These are phyloP conservation scores for Willowsia nigromaculata DNA, from an alignment of 2,888 invertebrate genomes.

Conservation along the genomic window DNA sequence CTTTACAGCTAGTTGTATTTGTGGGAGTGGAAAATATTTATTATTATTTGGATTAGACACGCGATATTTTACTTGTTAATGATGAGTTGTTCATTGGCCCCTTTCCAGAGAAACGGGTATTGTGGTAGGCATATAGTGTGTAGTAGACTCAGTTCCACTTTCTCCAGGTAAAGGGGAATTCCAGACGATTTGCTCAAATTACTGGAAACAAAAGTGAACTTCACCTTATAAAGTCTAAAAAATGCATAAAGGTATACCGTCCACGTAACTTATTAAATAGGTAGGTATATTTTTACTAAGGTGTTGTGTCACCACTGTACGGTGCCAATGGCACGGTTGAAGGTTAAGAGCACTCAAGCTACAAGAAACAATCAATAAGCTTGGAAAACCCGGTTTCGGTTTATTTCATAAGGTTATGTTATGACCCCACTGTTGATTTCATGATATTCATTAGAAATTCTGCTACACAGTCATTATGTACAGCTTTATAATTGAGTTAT, in stretches of 20 bases:
- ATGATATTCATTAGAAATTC: too few relatives aligned
- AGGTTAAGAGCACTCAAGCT: slow-evolving; percentile 53
- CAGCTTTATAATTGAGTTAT: too few relatives aligned
- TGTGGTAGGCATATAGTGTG: background rate
- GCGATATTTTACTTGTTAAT: slow-evolving; percentile 36
- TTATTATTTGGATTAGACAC: slow-evolving; percentile 15
- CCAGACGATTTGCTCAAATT: background rate
- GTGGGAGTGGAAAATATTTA: background rate
- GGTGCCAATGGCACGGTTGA: slow-evolving; percentile 65
- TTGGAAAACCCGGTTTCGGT: slow-evolving; percentile 52
- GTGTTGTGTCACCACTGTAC: background rate
- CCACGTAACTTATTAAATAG: background rate
- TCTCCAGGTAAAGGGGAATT: slow-evolving; percentile 40
- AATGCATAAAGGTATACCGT: background rate
- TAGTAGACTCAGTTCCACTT: background rate
- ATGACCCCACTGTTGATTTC: too few relatives aligned
- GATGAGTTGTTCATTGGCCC: slow-evolving; percentile 30
- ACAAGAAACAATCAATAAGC: slow-evolving; percentile 54
- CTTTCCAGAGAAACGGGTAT: slow-evolving; percentile 4
- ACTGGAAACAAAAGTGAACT: slow-evolving; percentile 44
- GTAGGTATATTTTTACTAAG: background rate
- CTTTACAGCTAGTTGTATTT: background rate
- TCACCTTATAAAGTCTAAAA: slow-evolving; percentile 32
- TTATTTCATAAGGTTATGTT: background rate
- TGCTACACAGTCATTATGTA: too few relatives aligned